Evolutionary conservation across 2,888 invertebrate genomes (phyloP), one percentile per base, ranked within the genome.

Genomic region (Agrilus cyanescens): DNA sequence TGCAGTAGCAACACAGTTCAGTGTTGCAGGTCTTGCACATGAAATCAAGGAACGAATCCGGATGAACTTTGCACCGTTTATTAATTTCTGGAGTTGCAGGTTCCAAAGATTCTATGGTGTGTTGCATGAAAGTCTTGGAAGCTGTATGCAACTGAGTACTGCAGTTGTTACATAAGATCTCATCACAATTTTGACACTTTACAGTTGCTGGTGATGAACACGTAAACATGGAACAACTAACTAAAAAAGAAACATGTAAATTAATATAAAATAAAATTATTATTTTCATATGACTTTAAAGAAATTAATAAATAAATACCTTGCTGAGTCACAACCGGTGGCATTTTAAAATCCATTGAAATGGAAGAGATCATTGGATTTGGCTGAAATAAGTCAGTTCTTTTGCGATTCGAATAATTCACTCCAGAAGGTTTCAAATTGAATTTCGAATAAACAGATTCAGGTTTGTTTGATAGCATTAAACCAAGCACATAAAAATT

Each of bases 1-100:
- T 56, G 46, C 72, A 73, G 37, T 66, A 62, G n/a, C 66, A 61
- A 44, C 73, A 74, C 2, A 57, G 50, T 2, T 55, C 48, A 16
- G 47, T 37, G n/a, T 61, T 45, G 50, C 73, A 73, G 10, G 57
- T 53, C 3, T 51, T 54, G 46, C 73, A 74, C 44, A 57, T 60
- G 51, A 68, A 66, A 13, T 66, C 67, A 15, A 62, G 18, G 2
- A 52, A 41, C 41, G 58, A 51, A 2, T 50, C 46, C 4, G 47
- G 34, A 52, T 70, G 70, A 29, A 50, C 50, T 0, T 48, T 37
- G 40, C 69, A 69, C 20, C 29, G 50, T 33, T 46, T 53, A 12
- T 29, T 44, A 4, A 57, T 38, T 40, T 53, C 50, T 8, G 50
- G 43, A 16, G 41, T 43, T 12, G 32, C 38, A 3, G 38, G 14